Conservation (phyloP, 2,113 vertebrate species). For the Danio rerio region GRCz12tu NC_133176.1:38441001-38441500, state of each 20-base stretch:
- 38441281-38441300: not conserved
- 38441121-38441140: not conserved
- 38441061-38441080: not conserved
- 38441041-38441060: not conserved
- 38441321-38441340: constrained; percentile 37
- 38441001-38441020: not conserved
- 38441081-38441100: not conserved
- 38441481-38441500: not conserved
- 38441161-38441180: constrained; percentile 40
- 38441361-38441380: constrained; percentile 8
- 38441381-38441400: constrained; percentile 4
- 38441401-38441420: constrained; percentile 32
- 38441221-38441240: not conserved
- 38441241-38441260: constrained; percentile 38
- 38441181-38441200: constrained; percentile 29
- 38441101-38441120: constrained; percentile 3
- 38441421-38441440: constrained; percentile 36
- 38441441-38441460: constrained; percentile 8
- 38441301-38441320: constrained; percentile 38
- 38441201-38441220: not conserved
- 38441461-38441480: not conserved
- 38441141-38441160: not conserved
- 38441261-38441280: constrained; percentile 29
- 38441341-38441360: constrained; percentile 38
- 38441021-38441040: not conserved